Evolutionary conservation across 2,113 vertebrate genomes (phyloP).

Genomic region (Neolamprologus ventralis): DNA sequence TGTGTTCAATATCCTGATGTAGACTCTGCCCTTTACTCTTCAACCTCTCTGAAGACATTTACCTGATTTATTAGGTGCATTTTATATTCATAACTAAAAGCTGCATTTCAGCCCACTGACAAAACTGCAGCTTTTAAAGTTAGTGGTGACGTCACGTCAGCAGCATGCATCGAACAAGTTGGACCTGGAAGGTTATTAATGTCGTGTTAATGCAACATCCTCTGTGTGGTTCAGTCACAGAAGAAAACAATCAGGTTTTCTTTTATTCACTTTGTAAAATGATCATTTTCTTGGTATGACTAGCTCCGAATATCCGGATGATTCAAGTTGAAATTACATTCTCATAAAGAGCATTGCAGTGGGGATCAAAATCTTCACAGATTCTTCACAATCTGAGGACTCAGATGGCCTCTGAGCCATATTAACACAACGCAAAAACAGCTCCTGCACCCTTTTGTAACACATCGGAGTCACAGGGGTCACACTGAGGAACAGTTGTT

Average conservation of each 20-base stretch:
- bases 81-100: background rate
- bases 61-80: background rate
- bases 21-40: background rate
- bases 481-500: background rate
- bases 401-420: background rate
- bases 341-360: background rate
- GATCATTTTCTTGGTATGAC: background rate
- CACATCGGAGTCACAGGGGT: fast-evolving
- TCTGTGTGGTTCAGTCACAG: background rate
- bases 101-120: background rate
- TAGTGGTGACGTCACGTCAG: background rate
- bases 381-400: background rate
- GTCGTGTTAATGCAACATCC: background rate
- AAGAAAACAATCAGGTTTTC: background rate
- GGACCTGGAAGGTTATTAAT: background rate
- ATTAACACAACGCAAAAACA: background rate
- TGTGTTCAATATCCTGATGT: background rate
- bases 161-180: background rate
- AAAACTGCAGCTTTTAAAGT: background rate
- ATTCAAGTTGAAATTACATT: background rate
- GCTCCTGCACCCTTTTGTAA: background rate
- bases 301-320: fast-evolving
- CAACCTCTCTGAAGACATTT: background rate
- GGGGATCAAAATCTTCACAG: background rate
- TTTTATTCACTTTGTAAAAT: background rate